phyloP scores from a whole-genome alignment of 2,888 invertebrate genomes.

The Sipunculus nudus region DNA sequence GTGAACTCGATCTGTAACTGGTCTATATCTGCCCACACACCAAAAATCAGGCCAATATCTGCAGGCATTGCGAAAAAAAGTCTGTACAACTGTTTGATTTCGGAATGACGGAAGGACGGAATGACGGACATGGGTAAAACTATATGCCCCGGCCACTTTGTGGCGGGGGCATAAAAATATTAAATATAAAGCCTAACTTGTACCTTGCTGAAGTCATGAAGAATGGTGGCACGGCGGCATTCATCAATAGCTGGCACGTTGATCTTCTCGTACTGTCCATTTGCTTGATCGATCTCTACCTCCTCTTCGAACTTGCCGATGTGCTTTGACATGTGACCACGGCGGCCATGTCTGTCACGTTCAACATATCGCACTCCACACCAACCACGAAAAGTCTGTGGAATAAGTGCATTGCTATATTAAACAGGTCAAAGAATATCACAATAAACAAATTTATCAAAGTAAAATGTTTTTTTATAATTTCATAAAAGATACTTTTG shows the following conservation, averaged over 20 bases:
- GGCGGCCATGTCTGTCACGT: background rate
- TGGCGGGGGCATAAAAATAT: too few relatives aligned
- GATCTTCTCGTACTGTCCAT: conserved; percentile 83
- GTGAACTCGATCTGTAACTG: too few relatives aligned
- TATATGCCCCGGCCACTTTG: too few relatives aligned
- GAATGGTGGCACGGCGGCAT: conserved; percentile 83
- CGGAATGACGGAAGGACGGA: too few relatives aligned
- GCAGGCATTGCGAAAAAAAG: too few relatives aligned
- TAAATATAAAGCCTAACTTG: too few relatives aligned
- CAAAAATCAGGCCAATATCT: too few relatives aligned
- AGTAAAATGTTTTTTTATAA: too few relatives aligned
- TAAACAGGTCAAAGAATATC: background rate
- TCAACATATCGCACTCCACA: conserved; percentile 20
- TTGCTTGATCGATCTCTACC: conserved; percentile 78
- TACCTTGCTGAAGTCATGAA: conserved; percentile 88
- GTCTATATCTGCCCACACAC: too few relatives aligned
- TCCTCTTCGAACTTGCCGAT: conserved; percentile 77
- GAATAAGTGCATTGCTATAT: background rate
- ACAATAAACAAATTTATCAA: background rate
- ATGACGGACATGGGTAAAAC: too few relatives aligned
- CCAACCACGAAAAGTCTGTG: conserved; percentile 22
- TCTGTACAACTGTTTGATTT: too few relatives aligned
- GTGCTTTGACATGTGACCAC: conserved; percentile 7
- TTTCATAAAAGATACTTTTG: too few relatives aligned
- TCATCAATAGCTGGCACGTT: conserved; percentile 79